Evolutionary conservation across 1,140 invertebrate species (phyloP).

Genomic region (Gryllus bimaculatus): DNA sequence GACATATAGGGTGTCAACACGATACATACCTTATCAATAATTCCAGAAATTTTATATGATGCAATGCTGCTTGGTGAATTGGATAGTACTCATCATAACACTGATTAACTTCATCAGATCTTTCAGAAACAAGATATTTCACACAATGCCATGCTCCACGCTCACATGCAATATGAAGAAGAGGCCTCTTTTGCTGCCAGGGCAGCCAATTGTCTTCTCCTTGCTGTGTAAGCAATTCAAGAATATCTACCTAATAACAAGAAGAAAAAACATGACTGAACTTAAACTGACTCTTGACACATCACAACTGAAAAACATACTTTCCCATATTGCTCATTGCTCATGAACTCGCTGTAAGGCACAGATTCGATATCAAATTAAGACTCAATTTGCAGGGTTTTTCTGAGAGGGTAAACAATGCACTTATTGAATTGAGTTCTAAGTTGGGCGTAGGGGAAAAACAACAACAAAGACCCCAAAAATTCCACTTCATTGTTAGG

Average conservation of each 20-base stretch:
- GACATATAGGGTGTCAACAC: background rate
- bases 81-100: slow-evolving; percentile 68
- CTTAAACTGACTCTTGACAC: too few relatives aligned
- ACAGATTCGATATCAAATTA: too few relatives aligned
- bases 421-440: too few relatives aligned
- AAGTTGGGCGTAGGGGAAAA: too few relatives aligned
- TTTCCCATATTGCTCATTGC: too few relatives aligned
- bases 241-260: slow-evolving; percentile 33
- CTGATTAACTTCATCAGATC: slow-evolving; percentile 61
- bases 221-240: slow-evolving; percentile 54
- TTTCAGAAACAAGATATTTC: slow-evolving; percentile 50
- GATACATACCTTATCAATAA: slow-evolving; percentile 42
- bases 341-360: too few relatives aligned
- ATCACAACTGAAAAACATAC: too few relatives aligned
- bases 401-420: too few relatives aligned
- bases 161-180: slow-evolving; percentile 58
- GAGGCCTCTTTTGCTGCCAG: slow-evolving; percentile 44
- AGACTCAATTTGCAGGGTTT: too few relatives aligned
- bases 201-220: slow-evolving; percentile 58
- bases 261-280: background rate
- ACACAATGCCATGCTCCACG: slow-evolving; percentile 61
- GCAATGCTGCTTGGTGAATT: slow-evolving; percentile 59
- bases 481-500: too few relatives aligned
- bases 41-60: slow-evolving; percentile 56
- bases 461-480: too few relatives aligned